Evolutionary conservation across 1,140 invertebrate species (phyloP).

Genomic region (Bemisia tabaci): DNA sequence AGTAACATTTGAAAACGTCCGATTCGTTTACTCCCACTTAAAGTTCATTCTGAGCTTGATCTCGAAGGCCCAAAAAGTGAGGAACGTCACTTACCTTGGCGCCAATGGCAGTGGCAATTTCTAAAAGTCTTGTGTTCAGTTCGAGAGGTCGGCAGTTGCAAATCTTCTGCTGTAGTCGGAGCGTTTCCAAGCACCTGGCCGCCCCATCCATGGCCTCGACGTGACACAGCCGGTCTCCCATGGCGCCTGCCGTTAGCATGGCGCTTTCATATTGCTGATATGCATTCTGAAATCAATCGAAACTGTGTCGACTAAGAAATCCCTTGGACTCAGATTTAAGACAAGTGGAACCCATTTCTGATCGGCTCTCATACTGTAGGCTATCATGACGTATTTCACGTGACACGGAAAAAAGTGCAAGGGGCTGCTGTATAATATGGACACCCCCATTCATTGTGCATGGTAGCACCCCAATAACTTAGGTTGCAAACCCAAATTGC

Average conservation of each 20-base stretch:
- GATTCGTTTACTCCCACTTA: too few relatives aligned
- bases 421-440: too few relatives aligned
- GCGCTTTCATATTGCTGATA: conserved; percentile 67
- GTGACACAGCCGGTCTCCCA: conserved; percentile 64
- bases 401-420: too few relatives aligned
- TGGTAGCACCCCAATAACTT: too few relatives aligned
- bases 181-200: conserved; percentile 57
- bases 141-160: conserved; percentile 70
- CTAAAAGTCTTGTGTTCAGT: conserved; percentile 63
- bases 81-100: conserved; percentile 52
- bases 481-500: too few relatives aligned
- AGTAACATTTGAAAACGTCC: too few relatives aligned
- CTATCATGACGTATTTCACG: too few relatives aligned
- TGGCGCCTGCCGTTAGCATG: conserved; percentile 60
- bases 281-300: conserved; percentile 39
- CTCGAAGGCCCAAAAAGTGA: too few relatives aligned
- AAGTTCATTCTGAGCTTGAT: too few relatives aligned
- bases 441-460: too few relatives aligned
- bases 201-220: conserved; percentile 80
- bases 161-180: conserved; percentile 62
- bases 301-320: too few relatives aligned
- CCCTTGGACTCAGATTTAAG: not conserved
- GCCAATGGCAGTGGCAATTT: conserved; percentile 63
- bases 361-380: not conserved
- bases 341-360: not conserved